Evolutionary conservation across 2,113 vertebrate genomes (phyloP).

Genomic region (Beaufortia kweichowensis): DNA sequence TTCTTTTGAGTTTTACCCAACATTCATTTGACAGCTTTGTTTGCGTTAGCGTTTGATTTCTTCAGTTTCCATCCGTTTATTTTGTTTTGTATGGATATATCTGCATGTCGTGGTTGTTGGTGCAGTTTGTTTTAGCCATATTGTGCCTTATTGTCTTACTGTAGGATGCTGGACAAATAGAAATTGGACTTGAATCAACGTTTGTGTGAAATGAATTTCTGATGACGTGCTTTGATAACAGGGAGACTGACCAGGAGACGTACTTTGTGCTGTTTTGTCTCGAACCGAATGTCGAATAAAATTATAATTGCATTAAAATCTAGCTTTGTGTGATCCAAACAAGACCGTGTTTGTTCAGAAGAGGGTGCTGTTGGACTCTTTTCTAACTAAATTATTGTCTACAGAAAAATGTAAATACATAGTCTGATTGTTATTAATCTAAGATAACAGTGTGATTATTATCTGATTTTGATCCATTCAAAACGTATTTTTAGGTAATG

Average conservation of each 20-base stretch:
- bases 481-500: too few species aligned
- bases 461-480: too few species aligned
- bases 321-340: not conserved
- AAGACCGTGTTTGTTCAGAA: not conserved
- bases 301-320: not conserved
- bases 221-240: slow-evolving; percentile 42
- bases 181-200: slow-evolving; percentile 27
- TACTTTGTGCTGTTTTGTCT: not conserved
- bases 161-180: slow-evolving; percentile 32
- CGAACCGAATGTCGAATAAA: not conserved
- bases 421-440: too few species aligned
- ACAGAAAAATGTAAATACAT: too few species aligned
- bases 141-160: slow-evolving; percentile 48
- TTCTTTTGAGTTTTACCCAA: slow-evolving; percentile 62
- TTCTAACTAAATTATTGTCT: too few species aligned
- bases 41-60: slow-evolving; percentile 57
- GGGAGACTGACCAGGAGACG: slow-evolving; percentile 57
- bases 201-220: slow-evolving; percentile 38
- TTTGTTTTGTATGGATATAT: slow-evolving; percentile 64
- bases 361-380: too few species aligned
- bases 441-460: too few species aligned
- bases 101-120: slow-evolving; percentile 58
- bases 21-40: slow-evolving; percentile 37
- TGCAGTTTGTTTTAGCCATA: slow-evolving; percentile 53
- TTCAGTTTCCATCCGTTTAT: slow-evolving; percentile 20